A percentile compares a stretch with the other conserved stretches of the same genome.
Evolutionary conservation across 2,888 invertebrate genomes (phyloP).

Genomic region (Parapristionchus giblindavisi): DNA sequence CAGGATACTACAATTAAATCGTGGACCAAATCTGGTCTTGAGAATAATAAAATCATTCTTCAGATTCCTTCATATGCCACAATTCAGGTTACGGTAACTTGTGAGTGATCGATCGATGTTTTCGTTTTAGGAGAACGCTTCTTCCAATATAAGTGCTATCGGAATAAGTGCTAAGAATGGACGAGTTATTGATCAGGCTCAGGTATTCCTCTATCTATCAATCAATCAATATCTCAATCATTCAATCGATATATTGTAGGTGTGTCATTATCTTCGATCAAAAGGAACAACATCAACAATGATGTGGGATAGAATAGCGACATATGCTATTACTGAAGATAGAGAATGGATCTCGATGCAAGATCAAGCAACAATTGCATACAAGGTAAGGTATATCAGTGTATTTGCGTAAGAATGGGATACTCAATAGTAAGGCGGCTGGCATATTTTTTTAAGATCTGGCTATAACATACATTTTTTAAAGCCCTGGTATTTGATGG

Average conservation of each 20-base stretch:
- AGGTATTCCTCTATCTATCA: too few relatives aligned
- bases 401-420: neutral
- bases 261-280: neutral
- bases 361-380: slow-evolving; percentile 42
- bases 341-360: slow-evolving; percentile 41
- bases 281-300: neutral
- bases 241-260: neutral
- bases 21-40: slow-evolving; percentile 44
- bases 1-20: slow-evolving; percentile 35
- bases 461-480: too few relatives aligned
- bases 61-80: slow-evolving; percentile 48
- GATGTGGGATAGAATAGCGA: slow-evolving; percentile 36
- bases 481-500: too few relatives aligned
- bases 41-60: slow-evolving; percentile 39
- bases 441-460: too few relatives aligned
- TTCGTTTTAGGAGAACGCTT: neutral
- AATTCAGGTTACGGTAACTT: slow-evolving; percentile 24
- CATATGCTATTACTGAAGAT: slow-evolving; percentile 40
- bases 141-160: neutral
- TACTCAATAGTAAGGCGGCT: too few relatives aligned
- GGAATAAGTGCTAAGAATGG: neutral
- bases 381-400: slow-evolving; percentile 44
- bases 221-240: too few relatives aligned
- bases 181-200: slow-evolving; percentile 8
- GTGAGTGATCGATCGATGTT: neutral